These are phyloP conservation scores for Achlya flavicornis DNA, from an alignment of 2,888 invertebrate genomes.

Conservation along the genomic window DNA sequence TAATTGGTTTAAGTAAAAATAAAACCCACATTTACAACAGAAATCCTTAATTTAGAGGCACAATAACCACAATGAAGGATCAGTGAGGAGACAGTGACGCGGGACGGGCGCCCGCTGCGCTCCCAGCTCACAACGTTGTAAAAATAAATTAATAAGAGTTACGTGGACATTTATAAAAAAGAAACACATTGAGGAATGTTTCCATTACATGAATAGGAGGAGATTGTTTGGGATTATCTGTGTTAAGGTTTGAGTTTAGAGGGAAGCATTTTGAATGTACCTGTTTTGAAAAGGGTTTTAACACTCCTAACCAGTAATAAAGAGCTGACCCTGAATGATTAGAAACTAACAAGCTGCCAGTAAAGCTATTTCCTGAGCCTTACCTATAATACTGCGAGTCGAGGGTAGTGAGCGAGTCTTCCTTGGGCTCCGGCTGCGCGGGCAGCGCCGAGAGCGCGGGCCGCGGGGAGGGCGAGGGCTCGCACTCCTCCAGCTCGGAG, in stretches of 20 bases:
- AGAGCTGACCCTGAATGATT: too few relatives aligned
- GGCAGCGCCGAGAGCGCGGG: constrained; percentile 69
- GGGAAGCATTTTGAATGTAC: too few relatives aligned
- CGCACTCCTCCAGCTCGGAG: constrained; percentile 60
- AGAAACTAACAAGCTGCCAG: too few relatives aligned
- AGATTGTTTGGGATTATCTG: neutral
- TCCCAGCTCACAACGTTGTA: neutral
- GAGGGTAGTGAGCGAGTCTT: constrained; percentile 58
- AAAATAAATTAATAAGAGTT: neutral
- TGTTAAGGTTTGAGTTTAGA: neutral
- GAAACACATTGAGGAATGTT: neutral
- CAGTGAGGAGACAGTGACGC: constrained; percentile 10
- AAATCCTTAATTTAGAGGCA: neutral
- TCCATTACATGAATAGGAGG: neutral
- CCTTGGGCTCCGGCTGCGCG: constrained; percentile 56
- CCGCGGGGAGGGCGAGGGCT: constrained; percentile 66
- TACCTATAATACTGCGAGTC: constrained; percentile 77
- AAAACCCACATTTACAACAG: neutral
- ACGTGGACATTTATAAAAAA: constrained; percentile 1
- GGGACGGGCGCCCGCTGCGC: neutral
- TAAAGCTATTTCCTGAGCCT: too few relatives aligned
- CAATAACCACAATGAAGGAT: neutral
- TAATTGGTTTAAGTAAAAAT: neutral
- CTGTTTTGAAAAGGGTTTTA: too few relatives aligned
- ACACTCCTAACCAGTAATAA: too few relatives aligned